phyloP scores from a whole-genome alignment of 2,113 vertebrate genomes.

The Tricholaema leucomelas region DNA sequence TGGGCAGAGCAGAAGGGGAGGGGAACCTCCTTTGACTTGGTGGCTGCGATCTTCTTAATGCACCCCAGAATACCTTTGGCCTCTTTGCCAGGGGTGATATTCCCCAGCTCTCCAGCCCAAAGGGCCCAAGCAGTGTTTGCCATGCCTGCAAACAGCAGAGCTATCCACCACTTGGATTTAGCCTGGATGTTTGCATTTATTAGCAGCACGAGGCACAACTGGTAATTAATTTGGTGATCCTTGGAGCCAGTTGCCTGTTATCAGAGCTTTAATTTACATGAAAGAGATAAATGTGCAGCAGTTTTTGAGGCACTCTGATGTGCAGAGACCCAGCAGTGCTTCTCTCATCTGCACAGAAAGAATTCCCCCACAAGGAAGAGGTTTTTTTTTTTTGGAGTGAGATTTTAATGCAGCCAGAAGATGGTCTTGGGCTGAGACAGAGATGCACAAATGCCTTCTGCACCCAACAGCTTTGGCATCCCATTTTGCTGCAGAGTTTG shows the following conservation, averaged over 20 bases:
- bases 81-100: background rate
- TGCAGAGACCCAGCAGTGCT: background rate
- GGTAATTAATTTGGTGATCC: background rate
- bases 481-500: background rate
- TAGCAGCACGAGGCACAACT: background rate
- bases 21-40: no score
- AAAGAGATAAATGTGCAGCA: background rate
- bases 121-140: background rate
- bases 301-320: background rate
- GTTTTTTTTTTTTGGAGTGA: background rate
- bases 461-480: background rate
- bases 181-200: background rate
- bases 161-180: background rate
- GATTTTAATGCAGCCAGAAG: background rate
- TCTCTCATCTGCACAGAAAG: background rate
- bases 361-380: background rate
- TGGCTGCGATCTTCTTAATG: no score
- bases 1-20: no score
- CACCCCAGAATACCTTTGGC: no score
- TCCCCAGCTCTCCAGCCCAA: background rate
- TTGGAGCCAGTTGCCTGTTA: background rate
- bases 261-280: background rate
- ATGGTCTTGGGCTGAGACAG: background rate
- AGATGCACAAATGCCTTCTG: background rate
- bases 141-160: background rate